Evolutionary conservation across 2,797 vertebrate genomes (phyloP).

Genomic region (Catostomus latipinnis): DNA sequence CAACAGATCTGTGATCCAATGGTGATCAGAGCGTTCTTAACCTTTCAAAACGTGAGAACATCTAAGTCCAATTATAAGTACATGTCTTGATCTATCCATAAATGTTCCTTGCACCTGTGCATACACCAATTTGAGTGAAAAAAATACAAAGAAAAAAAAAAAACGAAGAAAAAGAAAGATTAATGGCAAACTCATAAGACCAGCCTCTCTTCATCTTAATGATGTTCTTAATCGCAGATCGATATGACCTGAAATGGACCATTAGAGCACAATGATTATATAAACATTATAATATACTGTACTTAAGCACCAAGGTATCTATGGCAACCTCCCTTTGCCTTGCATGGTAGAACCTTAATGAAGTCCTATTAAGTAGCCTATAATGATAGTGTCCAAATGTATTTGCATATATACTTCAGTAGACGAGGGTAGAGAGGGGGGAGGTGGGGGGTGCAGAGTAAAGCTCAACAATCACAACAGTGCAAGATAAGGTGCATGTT

Average conservation of each 20-base stretch:
- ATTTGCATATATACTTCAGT: slow-evolving; percentile 79
- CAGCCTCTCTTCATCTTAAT: slow-evolving; percentile 46
- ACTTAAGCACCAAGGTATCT: slow-evolving; percentile 79
- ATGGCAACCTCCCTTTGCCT: slow-evolving; percentile 79
- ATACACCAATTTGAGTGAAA: not conserved
- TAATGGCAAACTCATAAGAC: slow-evolving; percentile 47
- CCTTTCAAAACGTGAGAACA: slow-evolving; percentile 7
- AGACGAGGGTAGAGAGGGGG: slow-evolving; percentile 18
- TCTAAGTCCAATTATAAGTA: slow-evolving; percentile 19
- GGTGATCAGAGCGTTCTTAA: not conserved
- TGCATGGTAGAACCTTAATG: slow-evolving; percentile 79
- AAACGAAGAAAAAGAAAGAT: slow-evolving; percentile 32
- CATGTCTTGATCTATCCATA: slow-evolving; percentile 27
- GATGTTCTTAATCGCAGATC: slow-evolving; percentile 70
- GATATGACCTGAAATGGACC: slow-evolving; percentile 75
- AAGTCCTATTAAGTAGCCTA: slow-evolving; percentile 83
- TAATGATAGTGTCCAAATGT: slow-evolving; percentile 82
- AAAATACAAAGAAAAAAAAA: not conserved
- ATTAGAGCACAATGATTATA: slow-evolving; percentile 80
- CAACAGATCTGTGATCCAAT: not conserved
- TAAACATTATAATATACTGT: slow-evolving; percentile 82
- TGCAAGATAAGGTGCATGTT: slow-evolving; percentile 41
- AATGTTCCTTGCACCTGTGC: not conserved
- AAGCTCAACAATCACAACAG: slow-evolving; percentile 62
- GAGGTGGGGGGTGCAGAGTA: slow-evolving; percentile 19